Evolutionary conservation across 1,140 invertebrate species (phyloP).

Genomic region (Drosophila quadrilineata): DNA sequence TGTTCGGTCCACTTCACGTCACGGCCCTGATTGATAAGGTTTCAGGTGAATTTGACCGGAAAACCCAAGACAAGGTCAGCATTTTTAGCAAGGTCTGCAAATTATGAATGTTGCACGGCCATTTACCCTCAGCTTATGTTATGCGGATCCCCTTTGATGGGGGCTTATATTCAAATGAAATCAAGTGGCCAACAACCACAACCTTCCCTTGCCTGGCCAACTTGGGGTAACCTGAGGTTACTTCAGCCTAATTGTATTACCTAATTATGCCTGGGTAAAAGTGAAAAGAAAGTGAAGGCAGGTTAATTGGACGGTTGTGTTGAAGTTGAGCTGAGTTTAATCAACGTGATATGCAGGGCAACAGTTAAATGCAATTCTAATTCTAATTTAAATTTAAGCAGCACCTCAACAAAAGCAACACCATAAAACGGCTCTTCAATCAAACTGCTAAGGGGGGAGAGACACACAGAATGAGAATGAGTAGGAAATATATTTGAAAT

Average conservation of each 20-base stretch:
- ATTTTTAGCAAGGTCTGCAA: slow-evolving; percentile 26
- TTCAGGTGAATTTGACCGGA: slow-evolving; percentile 35
- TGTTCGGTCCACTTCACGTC: neutral
- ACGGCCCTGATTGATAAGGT: slow-evolving; percentile 62
- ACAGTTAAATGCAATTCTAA: neutral
- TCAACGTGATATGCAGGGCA: neutral
- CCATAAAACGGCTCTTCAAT: slow-evolving; percentile 22
- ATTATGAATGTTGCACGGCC: slow-evolving; percentile 35
- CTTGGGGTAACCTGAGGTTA: slow-evolving; percentile 19
- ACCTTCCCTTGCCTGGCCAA: slow-evolving; percentile 10
- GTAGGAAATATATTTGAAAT: neutral
- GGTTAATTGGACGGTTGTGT: slow-evolving; percentile 21
- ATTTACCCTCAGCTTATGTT: slow-evolving; percentile 11
- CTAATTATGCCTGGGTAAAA: slow-evolving; percentile 26
- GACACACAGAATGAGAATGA: neutral
- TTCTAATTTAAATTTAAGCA: slow-evolving; percentile 9
- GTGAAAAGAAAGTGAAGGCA: neutral
- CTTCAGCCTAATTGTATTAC: slow-evolving; percentile 36
- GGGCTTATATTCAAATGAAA: slow-evolving; percentile 37
- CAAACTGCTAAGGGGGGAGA: no score
- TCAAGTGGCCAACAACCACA: slow-evolving; percentile 35
- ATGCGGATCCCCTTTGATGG: no score
- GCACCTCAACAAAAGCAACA: no score
- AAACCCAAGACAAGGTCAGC: slow-evolving; percentile 6
- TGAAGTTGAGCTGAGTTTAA: slow-evolving; percentile 9